phyloP scores from a whole-genome alignment of 92 coral and sea anemone genomes.

The Muricea muricata region DNA sequence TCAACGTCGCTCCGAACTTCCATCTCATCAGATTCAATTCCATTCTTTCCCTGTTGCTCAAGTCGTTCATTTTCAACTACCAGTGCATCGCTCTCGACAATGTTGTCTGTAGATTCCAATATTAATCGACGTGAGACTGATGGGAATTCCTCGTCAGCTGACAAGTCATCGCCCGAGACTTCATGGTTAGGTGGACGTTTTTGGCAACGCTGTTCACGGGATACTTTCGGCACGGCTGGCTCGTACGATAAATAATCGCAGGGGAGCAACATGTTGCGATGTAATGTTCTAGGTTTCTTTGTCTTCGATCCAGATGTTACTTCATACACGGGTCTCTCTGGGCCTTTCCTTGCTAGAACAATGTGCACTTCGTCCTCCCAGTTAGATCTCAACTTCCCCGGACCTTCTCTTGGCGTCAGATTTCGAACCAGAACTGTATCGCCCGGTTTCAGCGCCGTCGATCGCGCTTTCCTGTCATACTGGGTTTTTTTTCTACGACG shows the following conservation, averaged over 20 bases:
- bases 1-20: too few species aligned
- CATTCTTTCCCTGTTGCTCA: too few species aligned
- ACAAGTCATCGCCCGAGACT: background rate
- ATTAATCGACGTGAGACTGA: background rate
- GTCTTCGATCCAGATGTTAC: background rate
- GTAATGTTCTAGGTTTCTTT: constrained; percentile 1
- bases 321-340: constrained; percentile 36
- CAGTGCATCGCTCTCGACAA: background rate
- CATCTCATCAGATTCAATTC: too few species aligned
- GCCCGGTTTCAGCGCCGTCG: background rate
- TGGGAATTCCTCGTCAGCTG: background rate
- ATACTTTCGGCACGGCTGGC: background rate
- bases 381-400: constrained; percentile 15
- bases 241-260: constrained; percentile 32
- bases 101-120: background rate
- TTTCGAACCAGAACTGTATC: constrained; percentile 24
- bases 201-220: background rate
- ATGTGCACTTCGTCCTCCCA: constrained; percentile 39
- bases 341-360: constrained; percentile 13
- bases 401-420: constrained; percentile 14
- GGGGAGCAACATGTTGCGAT: constrained; percentile 32
- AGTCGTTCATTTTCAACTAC: too few species aligned
- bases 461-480: background rate
- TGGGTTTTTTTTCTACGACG: background rate
- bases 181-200: background rate